Evolutionary conservation across 2,797 vertebrate genomes (phyloP), one percentile per base, ranked within the genome.

Genomic region (Tauraco hartlaubi): DNA sequence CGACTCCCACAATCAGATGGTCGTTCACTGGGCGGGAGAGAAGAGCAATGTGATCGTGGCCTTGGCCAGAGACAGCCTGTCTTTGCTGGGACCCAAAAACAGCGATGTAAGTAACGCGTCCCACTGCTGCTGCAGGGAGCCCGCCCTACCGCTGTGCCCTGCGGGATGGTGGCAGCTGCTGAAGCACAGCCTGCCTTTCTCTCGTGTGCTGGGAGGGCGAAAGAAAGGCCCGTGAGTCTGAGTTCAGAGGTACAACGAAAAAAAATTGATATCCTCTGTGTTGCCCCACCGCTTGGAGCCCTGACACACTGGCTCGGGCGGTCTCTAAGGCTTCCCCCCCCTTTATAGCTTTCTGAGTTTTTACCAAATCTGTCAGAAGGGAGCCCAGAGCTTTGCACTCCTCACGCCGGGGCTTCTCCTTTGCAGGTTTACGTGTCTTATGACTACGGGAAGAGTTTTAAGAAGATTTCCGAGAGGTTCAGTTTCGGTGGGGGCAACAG

Each of bases 1-100:
- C 1, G 99, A 99, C 96, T 99, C 99, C 56, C 99, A 99, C 96
- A 99, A 99, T 95, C 99, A 99, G 98, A 99, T 99, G 99, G 99
- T 99, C 5, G 99, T 99, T 44, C 99, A 99, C 97, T 99, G 99
- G 99, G 99, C 99, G 0, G 99, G 99, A 79, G 99, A 99, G 98
- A 99, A 99, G 96, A 99, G 99, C 98, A 99, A 99, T 0, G 99
- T 99, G 87, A 99, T 99, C 0, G 99, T 99, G 72, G 99, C 99
- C 23, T 97, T 99, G 96, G 99, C 99, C 72, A 98, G 99, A 87
- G 99, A 99, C 97, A 99, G 99, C 82, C 97, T 99, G 48, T 99
- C 99, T 3, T 96, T 99, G 93, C 97, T 98, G 0, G 99, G 98
- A 46, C 98, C 99, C 83, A 99, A 98, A 94, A 99, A 98, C 97